Evolutionary conservation across 2,113 vertebrate species (phyloP).

Genomic region (Shinisaurus crocodilurus): DNA sequence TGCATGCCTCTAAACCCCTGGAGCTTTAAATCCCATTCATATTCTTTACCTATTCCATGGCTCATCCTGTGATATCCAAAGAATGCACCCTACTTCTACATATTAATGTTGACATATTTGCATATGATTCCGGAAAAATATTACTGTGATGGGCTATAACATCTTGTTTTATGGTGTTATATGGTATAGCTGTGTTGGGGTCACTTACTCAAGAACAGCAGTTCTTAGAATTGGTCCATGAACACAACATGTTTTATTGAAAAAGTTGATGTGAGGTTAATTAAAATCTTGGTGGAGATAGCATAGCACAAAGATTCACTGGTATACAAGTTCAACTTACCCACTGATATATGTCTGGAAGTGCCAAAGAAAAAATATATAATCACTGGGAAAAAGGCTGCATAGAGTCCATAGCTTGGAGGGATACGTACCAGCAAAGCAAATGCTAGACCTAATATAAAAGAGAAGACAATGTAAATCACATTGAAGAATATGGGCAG

Average conservation of each 20-base stretch:
- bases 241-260: neutral
- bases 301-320: neutral
- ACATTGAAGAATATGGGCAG: neutral
- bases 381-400: constrained; percentile 91
- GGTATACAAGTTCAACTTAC: constrained; percentile 78
- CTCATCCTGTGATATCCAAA: neutral
- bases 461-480: constrained; percentile 3
- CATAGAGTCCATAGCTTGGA: constrained; percentile 89
- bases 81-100: neutral
- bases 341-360: constrained; percentile 93
- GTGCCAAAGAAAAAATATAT: constrained; percentile 94
- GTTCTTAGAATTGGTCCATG: neutral
- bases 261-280: neutral
- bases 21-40: neutral
- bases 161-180: neutral
- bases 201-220: neutral
- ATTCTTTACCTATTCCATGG: neutral
- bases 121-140: neutral
- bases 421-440: constrained; percentile 89
- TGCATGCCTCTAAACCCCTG: neutral
- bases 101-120: neutral
- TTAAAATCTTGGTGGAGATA: neutral
- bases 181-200: neutral
- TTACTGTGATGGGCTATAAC: neutral
- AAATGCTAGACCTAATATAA: constrained; percentile 88